These are phyloP conservation scores for Drosophila atripex DNA, from an alignment of 2,888 invertebrate genomes.

Conservation along the genomic window DNA sequence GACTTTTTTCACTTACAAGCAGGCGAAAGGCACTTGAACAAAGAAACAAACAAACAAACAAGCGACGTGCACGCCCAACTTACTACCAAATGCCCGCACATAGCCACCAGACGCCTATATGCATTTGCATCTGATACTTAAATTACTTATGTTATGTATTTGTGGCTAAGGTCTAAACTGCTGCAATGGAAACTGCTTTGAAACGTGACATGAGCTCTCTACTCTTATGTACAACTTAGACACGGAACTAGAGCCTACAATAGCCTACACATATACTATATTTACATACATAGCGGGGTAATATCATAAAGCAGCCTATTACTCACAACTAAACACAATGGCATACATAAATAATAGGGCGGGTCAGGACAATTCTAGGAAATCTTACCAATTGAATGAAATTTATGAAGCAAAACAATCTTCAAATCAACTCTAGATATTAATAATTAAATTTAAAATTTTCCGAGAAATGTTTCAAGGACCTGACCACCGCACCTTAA, in stretches of 20 bases:
- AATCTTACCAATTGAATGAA: neutral
- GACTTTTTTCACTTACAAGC: constrained; percentile 36
- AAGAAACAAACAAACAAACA: constrained; percentile 61
- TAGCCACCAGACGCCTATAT: constrained; percentile 7
- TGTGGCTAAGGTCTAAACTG: constrained; percentile 26
- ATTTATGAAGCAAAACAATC: no score
- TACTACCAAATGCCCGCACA: constrained; percentile 39
- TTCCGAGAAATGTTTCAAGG: neutral
- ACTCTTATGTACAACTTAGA: constrained; percentile 44
- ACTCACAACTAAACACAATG: constrained; percentile 38
- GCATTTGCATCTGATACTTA: constrained; percentile 16
- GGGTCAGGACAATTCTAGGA: neutral
- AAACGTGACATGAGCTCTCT: constrained; percentile 44
- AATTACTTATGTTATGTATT: constrained; percentile 21
- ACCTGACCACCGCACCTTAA: constrained; percentile 19
- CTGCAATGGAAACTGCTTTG: constrained; percentile 33
- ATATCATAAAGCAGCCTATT: constrained; percentile 55
- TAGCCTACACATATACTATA: constrained; percentile 28
- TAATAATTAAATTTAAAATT: no score
- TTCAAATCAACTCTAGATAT: no score
- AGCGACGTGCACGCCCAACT: constrained; percentile 40
- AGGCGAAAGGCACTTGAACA: constrained; percentile 69
- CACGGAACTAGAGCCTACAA: constrained; percentile 39
- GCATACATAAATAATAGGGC: constrained; percentile 27
- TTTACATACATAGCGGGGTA: constrained; percentile 26